Evolutionary conservation across 2,113 vertebrate genomes (phyloP).

Genomic region (Paramisgurnus dabryanus): DNA sequence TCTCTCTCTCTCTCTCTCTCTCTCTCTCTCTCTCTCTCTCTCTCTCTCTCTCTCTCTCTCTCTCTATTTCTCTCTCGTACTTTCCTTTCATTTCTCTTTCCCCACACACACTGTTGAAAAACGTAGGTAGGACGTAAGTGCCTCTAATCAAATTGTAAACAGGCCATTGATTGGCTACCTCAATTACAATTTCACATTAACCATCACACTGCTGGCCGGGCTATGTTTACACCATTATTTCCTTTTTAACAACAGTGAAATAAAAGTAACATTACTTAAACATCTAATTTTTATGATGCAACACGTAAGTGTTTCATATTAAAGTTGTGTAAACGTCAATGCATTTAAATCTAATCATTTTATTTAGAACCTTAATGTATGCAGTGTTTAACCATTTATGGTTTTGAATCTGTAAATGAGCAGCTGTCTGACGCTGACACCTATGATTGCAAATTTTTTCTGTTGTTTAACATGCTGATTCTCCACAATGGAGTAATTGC

Average conservation of each 20-base stretch:
- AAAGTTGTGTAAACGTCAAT: too few relatives aligned
- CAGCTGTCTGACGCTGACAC: too few relatives aligned
- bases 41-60: slow-evolving; percentile 9
- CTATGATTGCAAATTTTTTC: too few relatives aligned
- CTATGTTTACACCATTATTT: background rate
- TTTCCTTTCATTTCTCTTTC: slow-evolving; percentile 12
- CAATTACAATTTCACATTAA: slow-evolving; percentile 16
- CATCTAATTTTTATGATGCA: too few relatives aligned
- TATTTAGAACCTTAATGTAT: too few relatives aligned
- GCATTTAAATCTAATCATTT: too few relatives aligned
- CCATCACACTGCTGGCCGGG: slow-evolving; percentile 15
- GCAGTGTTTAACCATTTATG: too few relatives aligned
- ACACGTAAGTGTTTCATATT: too few relatives aligned
- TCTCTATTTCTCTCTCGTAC: background rate
- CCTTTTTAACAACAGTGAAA: background rate
- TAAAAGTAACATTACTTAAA: background rate
- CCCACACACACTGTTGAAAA: slow-evolving; percentile 29
- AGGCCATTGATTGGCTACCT: slow-evolving; percentile 33
- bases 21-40: slow-evolving; percentile 25
- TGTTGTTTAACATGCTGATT: too few relatives aligned
- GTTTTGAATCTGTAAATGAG: too few relatives aligned
- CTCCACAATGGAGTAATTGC: too few relatives aligned
- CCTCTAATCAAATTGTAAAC: slow-evolving; percentile 30
- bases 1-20: slow-evolving; percentile 20
- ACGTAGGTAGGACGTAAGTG: slow-evolving; percentile 19